Evolutionary conservation across 2,113 vertebrate genomes (phyloP), one percentile per base, ranked within the genome.

Genomic region (Felis chaus): DNA sequence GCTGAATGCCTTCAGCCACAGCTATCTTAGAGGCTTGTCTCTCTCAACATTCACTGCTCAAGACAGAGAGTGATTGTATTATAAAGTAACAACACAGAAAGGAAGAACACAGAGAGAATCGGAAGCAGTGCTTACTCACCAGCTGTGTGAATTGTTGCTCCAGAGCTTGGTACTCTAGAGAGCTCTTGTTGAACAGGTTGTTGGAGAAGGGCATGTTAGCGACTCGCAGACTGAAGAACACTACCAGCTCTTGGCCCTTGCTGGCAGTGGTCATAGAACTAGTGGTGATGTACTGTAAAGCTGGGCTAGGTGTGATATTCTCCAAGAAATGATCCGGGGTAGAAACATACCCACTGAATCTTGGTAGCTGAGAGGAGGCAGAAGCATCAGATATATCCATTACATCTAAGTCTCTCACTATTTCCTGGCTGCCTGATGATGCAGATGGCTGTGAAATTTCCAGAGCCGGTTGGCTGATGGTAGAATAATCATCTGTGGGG

Each of bases 201-300:
- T 99, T 98, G 0, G 99, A 99, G 98, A 99, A 99, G 97, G 98
- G 98, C 99, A 99, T 98, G 98, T 99, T 99, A 92, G 99, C 99
- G 2, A 99, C 99, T 5, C 99, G 98, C 84, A 99, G 98, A 94
- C 99, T 99, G 98, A 99, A 99, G 98, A 99, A 99, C 45, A 99
- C 99, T 76, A 99, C 99, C 14, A 99, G 98, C 91, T 99, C 99
- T 61, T 97, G 98, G 95, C 99, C 99, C 73, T 98, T 98, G 97
- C 94, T 91, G 11, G 98, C 98, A 0, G 97, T 98, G 39, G 99
- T 99, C 99, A 99, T 98, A 81, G 98, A 95, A 66, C 99, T 99
- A 27, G 99, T 99, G 23, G 99, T 99, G 50, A 99, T 68, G 41
- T 99, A 99, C 68, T 98, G 98, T 36, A 98, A 48, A 0, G 97